These are phyloP conservation scores for Luperina nickerlii DNA, from an alignment of 2,888 invertebrate genomes.

Conservation along the genomic window DNA sequence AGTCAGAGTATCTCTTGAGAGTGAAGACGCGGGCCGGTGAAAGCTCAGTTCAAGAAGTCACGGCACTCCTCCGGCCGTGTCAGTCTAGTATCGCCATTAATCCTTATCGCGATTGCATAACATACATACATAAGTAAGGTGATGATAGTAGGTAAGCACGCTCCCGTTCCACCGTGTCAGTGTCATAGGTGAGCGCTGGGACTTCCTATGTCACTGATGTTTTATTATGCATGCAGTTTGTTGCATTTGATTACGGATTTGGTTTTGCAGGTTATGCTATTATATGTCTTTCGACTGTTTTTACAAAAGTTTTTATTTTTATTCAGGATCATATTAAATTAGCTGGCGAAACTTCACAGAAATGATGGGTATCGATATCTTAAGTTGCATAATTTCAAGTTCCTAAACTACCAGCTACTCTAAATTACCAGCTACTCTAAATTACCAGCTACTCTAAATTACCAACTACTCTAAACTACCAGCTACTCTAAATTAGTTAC, in stretches of 20 bases:
- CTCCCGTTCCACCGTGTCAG: slow-evolving; percentile 61
- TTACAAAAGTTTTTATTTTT: not conserved
- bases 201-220: slow-evolving; percentile 48
- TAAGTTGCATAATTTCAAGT: not conserved
- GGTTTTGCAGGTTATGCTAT: not conserved
- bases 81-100: slow-evolving; percentile 74
- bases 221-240: slow-evolving; percentile 41
- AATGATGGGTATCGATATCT: not conserved
- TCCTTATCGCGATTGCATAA: slow-evolving; percentile 76
- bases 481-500: not conserved
- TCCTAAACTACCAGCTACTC: not conserved
- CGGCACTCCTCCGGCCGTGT: slow-evolving; percentile 67
- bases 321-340: not conserved
- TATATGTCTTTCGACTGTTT: not conserved
- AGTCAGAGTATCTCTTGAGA: slow-evolving; percentile 47
- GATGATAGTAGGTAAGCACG: slow-evolving; percentile 52
- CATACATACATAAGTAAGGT: slow-evolving; percentile 63
- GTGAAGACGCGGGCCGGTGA: slow-evolving; percentile 77
- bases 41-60: slow-evolving; percentile 88
- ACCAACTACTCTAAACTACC: not conserved
- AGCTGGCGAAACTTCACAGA: not conserved
- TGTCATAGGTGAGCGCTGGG: slow-evolving; percentile 63
- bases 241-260: slow-evolving; percentile 18
- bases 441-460: no score
- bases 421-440: no score